A percentile compares a stretch with the other conserved stretches of the same genome.
phyloP scores from a whole-genome alignment of 92 coral and sea anemone genomes.

The Paragorgia papillata region DNA sequence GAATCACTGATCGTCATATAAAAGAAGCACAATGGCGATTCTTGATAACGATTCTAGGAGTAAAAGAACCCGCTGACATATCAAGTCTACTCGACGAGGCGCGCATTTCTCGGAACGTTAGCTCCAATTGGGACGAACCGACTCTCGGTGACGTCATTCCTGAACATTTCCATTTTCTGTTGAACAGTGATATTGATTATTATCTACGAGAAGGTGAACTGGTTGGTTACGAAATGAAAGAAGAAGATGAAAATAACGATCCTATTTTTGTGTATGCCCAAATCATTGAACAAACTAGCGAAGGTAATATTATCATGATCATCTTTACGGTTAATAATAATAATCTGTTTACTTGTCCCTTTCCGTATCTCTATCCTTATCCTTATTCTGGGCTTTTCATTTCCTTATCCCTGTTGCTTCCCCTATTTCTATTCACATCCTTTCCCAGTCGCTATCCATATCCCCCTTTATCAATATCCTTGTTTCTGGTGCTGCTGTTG shows the following conservation, averaged over 20 bases:
- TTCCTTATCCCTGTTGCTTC: too few relatives aligned
- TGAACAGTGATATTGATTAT: constrained; percentile 23
- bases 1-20: constrained; percentile 19
- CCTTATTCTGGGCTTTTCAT: too few relatives aligned
- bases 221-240: constrained; percentile 35
- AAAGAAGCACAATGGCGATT: constrained; percentile 10
- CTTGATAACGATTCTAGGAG: constrained; percentile 21
- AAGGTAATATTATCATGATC: background rate
- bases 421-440: too few relatives aligned
- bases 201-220: constrained; percentile 34
- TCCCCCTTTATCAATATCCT: too few relatives aligned
- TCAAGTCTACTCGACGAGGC: constrained; percentile 12
- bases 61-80: constrained; percentile 22
- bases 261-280: constrained; percentile 61
- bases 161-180: constrained; percentile 11
- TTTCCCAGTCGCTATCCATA: too few relatives aligned
- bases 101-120: constrained; percentile 2
- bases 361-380: too few relatives aligned
- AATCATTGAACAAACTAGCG: constrained; percentile 60
- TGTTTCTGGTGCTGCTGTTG: too few relatives aligned
- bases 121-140: constrained; percentile 42
- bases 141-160: constrained; percentile 34
- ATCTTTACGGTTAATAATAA: too few relatives aligned
- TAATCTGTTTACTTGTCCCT: too few relatives aligned
- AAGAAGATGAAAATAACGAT: constrained; percentile 15